Evolutionary conservation across 23 tunicate genomes (phyloP).

Genomic region (Phallusia fumigata): DNA sequence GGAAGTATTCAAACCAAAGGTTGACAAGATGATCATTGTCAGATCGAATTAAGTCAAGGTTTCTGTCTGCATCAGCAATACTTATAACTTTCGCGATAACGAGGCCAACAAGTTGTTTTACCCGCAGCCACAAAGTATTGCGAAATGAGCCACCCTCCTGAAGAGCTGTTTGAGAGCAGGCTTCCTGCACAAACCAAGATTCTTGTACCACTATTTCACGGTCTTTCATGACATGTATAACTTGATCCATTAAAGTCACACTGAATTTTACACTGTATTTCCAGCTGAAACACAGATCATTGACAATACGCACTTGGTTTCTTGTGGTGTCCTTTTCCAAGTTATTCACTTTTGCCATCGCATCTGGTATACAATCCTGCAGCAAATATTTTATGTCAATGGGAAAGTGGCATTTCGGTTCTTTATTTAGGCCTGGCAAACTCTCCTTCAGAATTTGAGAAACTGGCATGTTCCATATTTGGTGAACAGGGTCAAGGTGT

Average conservation of each 20-base stretch:
- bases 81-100: slow-evolving; percentile 48
- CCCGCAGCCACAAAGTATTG: slow-evolving; percentile 53
- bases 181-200: slow-evolving; percentile 55
- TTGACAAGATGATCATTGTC: neutral
- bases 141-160: slow-evolving; percentile 83
- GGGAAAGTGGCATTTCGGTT: neutral
- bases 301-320: neutral
- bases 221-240: neutral
- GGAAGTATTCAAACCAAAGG: neutral
- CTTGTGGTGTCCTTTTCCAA: neutral
- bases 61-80: slow-evolving; percentile 40
- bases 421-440: neutral
- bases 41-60: slow-evolving; percentile 34
- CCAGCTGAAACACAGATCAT: neutral
- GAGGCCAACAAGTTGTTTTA: slow-evolving; percentile 27
- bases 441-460: neutral
- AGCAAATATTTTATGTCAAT: slow-evolving; percentile 18
- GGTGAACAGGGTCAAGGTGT: slow-evolving; percentile 18
- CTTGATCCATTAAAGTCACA: neutral
- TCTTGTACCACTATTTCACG: neutral
- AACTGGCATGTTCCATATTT: slow-evolving; percentile 12
- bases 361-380: slow-evolving; percentile 44
- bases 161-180: slow-evolving; percentile 52
- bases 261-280: neutral
- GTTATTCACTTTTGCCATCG: slow-evolving; percentile 36